A percentile compares a stretch with the other conserved stretches of the same genome.
Evolutionary conservation across 2,113 vertebrate genomes (phyloP).

Genomic region (Oriolus oriolus): DNA sequence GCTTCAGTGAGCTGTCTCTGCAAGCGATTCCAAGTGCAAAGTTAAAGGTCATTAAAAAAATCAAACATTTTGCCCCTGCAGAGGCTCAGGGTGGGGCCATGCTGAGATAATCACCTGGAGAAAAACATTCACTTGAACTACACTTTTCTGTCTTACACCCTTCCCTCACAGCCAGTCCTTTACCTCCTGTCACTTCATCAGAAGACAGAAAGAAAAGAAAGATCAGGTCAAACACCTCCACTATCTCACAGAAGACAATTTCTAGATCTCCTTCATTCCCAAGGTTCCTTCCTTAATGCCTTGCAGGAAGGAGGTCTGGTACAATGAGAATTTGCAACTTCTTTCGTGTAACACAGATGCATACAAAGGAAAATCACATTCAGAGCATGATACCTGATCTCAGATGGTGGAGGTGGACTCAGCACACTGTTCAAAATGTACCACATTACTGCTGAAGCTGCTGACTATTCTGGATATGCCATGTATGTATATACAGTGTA

Average conservation of each 20-base stretch:
- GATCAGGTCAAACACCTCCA: neutral
- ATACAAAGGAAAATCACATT: neutral
- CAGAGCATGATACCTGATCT: neutral
- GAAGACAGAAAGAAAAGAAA: neutral
- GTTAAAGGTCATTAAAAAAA: neutral
- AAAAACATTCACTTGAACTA: neutral
- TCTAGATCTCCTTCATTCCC: neutral
- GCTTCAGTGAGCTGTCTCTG: neutral
- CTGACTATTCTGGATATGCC: neutral
- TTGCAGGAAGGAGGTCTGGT: neutral
- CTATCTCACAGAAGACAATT: neutral
- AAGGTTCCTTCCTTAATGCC: neutral
- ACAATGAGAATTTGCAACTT: neutral
- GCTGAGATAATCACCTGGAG: slow-evolving; percentile 29
- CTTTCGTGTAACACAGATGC: neutral
- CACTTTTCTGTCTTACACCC: neutral
- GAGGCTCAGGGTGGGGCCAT: neutral
- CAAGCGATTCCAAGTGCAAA: neutral
- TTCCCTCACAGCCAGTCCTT: neutral
- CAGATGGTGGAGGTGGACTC: neutral
- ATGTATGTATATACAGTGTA: neutral
- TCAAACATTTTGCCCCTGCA: neutral
- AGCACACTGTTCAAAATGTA: neutral
- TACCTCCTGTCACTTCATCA: neutral
- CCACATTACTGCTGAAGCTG: neutral